A percentile compares a stretch with the other conserved stretches of the same genome.
These are phyloP conservation scores for Notothenia coriiceps DNA, from an alignment of 2,113 vertebrate genomes.

Conservation along the genomic window DNA sequence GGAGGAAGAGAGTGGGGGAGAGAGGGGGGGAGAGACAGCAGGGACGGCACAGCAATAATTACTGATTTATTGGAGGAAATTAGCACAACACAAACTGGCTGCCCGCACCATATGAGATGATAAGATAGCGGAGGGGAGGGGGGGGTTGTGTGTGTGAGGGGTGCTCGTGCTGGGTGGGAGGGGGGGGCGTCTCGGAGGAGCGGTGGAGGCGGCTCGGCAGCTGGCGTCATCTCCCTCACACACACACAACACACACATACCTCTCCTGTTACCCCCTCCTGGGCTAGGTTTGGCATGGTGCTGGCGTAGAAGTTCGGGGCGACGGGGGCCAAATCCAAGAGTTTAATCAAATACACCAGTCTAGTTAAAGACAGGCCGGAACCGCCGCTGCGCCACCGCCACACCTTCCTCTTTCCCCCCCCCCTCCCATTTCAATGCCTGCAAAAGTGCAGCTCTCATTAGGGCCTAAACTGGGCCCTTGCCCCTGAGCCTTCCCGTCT, in stretches of 20 bases:
- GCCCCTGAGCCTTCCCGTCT: slow-evolving; percentile 60
- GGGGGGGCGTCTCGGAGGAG: slow-evolving; percentile 89
- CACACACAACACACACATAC: too few species aligned
- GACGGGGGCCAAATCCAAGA: slow-evolving; percentile 95
- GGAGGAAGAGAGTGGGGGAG: too few species aligned
- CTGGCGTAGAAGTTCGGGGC: slow-evolving; percentile 70
- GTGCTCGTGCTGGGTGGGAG: slow-evolving; percentile 19
- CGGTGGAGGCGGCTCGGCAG: slow-evolving; percentile 94
- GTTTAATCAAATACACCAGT: slow-evolving; percentile 99
- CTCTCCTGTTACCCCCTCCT: slow-evolving; percentile 73
- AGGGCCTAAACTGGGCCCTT: slow-evolving; percentile 70
- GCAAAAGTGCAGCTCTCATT: slow-evolving; percentile 65
- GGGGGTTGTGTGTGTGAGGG: slow-evolving; percentile 39
- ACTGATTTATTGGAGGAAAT: slow-evolving; percentile 99
- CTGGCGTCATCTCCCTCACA: slow-evolving; percentile 90
- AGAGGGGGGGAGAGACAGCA: slow-evolving; percentile 76
- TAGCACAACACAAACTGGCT: slow-evolving; percentile 99
- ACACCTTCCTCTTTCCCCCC: background rate
- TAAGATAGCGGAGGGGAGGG: slow-evolving; percentile 88
- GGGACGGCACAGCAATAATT: slow-evolving; percentile 99
- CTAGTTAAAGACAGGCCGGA: slow-evolving; percentile 90
- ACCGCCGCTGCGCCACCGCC: slow-evolving; percentile 83
- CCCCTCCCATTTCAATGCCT: slow-evolving; percentile 40
- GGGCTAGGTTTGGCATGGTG: slow-evolving; percentile 78
- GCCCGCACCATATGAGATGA: slow-evolving; percentile 99